Conservation (phyloP, 1,140 invertebrate genomes). For the Caenorhabditis inopinata region DNA sequence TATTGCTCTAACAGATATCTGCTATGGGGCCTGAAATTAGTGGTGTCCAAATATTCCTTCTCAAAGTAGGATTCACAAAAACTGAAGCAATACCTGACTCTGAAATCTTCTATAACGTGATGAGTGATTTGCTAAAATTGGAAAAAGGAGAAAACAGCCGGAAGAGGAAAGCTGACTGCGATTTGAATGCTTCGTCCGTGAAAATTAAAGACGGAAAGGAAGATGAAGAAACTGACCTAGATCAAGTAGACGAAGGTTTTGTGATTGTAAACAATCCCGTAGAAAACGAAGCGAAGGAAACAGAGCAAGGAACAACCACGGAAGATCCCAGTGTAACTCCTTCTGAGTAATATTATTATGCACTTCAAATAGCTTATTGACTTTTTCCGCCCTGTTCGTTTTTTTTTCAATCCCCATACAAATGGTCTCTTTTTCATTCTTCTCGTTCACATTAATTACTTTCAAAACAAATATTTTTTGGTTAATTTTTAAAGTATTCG, state of each 20-base stretch:
- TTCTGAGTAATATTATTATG: neutral
- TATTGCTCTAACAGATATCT: neutral
- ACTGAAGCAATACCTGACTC: neutral
- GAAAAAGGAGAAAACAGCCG: constrained; percentile 17
- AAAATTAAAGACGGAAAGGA: constrained; percentile 20
- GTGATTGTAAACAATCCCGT: neutral
- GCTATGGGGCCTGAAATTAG: neutral
- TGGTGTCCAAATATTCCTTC: constrained; percentile 24
- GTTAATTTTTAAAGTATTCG: no score
- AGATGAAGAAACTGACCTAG: neutral
- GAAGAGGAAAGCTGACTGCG: constrained; percentile 25
- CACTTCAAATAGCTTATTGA: neutral
- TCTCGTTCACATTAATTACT: neutral
- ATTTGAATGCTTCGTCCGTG: neutral
- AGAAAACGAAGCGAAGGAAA: neutral
- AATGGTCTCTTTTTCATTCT: neutral
- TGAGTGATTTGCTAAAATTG: constrained; percentile 4
- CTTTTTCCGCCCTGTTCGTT: no score
- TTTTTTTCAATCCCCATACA: neutral
- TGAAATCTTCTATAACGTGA: neutral
- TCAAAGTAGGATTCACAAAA: constrained; percentile 17
- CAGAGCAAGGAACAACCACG: no score
- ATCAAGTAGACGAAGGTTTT: constrained; percentile 20
- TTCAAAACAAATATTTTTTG: neutral
- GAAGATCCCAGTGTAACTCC: neutral